Percentiles rank a stretch among this genome's conserved stretches.
phyloP scores from a whole-genome alignment of 2,888 invertebrate genomes.

The Pomacea canaliculata region DNA sequence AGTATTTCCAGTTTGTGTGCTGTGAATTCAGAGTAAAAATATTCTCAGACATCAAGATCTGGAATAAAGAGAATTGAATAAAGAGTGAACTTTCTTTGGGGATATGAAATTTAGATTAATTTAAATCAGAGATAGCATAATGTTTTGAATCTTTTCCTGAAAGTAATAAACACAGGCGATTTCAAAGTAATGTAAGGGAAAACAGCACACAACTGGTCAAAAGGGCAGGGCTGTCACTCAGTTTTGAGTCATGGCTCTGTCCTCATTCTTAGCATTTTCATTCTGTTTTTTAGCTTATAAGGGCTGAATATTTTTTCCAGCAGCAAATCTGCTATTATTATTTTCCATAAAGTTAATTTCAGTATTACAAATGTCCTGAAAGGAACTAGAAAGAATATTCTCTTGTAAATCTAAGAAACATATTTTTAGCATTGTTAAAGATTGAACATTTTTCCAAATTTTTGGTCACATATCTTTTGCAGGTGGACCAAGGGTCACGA shows the following conservation, averaged over 20 bases:
- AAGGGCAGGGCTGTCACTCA: conserved; percentile 23
- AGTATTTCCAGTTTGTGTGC: conserved; percentile 6
- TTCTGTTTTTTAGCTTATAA: neutral
- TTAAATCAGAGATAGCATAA: neutral
- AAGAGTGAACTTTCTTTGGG: neutral
- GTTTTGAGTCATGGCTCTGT: conserved; percentile 5
- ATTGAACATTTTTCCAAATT: neutral
- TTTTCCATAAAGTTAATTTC: too few species aligned
- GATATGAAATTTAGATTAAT: neutral
- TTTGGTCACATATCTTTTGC: conserved; percentile 15
- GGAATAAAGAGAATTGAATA: neutral
- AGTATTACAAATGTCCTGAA: too few species aligned
- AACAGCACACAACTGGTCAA: conserved; percentile 9
- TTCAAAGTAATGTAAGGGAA: neutral
- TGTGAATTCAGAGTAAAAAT: neutral
- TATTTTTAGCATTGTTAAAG: neutral
- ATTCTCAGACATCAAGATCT: too few species aligned
- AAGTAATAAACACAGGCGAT: neutral
- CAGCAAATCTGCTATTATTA: too few species aligned
- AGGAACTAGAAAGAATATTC: too few species aligned
- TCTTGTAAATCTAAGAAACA: too few species aligned
- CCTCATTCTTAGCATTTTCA: neutral
- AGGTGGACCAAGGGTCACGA: conserved; percentile 73
- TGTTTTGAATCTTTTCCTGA: neutral
- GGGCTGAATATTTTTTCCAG: conserved; percentile 8